Conservation (phyloP, 2,113 vertebrate genomes). For the Megaptera novaeangliae region DNA sequence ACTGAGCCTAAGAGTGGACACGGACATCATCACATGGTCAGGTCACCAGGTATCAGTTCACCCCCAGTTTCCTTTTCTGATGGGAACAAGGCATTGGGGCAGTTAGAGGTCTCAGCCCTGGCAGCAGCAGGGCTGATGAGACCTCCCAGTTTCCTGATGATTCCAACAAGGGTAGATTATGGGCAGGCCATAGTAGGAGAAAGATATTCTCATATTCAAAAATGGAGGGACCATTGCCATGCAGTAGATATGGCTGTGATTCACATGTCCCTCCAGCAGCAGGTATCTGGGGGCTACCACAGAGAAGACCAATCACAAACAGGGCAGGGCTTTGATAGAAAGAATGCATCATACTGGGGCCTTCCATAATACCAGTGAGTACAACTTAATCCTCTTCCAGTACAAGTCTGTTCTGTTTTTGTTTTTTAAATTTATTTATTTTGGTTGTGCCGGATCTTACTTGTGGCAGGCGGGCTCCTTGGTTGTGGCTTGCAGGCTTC, state of each 20-base stretch:
- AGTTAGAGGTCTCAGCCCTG: background rate
- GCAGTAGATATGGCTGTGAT: background rate
- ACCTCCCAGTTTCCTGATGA: background rate
- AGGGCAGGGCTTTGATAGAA: background rate
- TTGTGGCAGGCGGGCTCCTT: too few species aligned
- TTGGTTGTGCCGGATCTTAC: too few species aligned
- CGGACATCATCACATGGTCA: background rate
- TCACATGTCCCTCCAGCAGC: background rate
- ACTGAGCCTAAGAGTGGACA: background rate
- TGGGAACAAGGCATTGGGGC: background rate
- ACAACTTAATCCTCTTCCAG: background rate
- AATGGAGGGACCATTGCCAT: background rate
- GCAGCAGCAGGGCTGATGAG: background rate
- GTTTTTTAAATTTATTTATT: too few species aligned
- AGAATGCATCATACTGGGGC: background rate
- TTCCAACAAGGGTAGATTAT: background rate
- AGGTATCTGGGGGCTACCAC: background rate
- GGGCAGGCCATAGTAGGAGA: background rate
- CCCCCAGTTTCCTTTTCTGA: background rate
- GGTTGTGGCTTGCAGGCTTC: too few species aligned
- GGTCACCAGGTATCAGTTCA: background rate
- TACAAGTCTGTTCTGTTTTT: background rate
- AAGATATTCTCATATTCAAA: background rate
- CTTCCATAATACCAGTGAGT: background rate
- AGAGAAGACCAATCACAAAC: background rate